These are phyloP conservation scores for Myopa tessellatipennis DNA, from an alignment of 2,888 invertebrate species.

Conservation along the genomic window DNA sequence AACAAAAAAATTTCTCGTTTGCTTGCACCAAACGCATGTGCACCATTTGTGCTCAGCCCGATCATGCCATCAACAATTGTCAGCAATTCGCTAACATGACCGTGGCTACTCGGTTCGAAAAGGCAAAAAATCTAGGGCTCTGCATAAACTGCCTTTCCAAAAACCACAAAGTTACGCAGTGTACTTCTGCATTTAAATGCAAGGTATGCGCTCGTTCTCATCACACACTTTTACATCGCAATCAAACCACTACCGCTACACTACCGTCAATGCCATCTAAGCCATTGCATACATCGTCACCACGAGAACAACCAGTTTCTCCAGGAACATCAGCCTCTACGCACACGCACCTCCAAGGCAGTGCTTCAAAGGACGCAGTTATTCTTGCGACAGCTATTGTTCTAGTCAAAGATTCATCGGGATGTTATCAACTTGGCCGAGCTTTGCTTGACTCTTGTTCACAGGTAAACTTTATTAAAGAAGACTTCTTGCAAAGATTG, in stretches of 20 bases:
- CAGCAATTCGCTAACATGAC: slow-evolving; percentile 10
- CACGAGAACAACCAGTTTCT: background rate
- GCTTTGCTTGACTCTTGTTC: too few species aligned
- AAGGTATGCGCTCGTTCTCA: slow-evolving; percentile 13
- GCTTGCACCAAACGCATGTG: slow-evolving; percentile 13
- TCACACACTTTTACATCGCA: background rate
- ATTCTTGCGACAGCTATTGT: slow-evolving; percentile 3
- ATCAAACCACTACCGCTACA: background rate
- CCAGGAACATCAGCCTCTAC: slow-evolving; percentile 4
- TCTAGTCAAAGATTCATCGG: too few species aligned
- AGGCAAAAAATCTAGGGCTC: slow-evolving; percentile 21
- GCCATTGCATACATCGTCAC: background rate
- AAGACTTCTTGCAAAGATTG: too few species aligned
- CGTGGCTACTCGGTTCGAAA: slow-evolving; percentile 16
- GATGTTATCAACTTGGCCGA: too few species aligned
- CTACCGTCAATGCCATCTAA: background rate
- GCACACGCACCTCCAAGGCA: slow-evolving; percentile 8
- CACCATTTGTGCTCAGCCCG: slow-evolving; percentile 5
- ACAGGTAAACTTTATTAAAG: too few species aligned
- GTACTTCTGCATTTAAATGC: slow-evolving; percentile 22
- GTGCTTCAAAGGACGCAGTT: background rate
- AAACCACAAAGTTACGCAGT: slow-evolving; percentile 18
- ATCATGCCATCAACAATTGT: slow-evolving; percentile 29
- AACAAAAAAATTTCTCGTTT: slow-evolving; percentile 28
- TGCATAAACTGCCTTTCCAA: slow-evolving; percentile 13